Percentiles rank a stretch among this genome's conserved stretches.
These are phyloP conservation scores for Ondatra zibethicus DNA, from an alignment of 2,113 vertebrate genomes.

Conservation along the genomic window DNA sequence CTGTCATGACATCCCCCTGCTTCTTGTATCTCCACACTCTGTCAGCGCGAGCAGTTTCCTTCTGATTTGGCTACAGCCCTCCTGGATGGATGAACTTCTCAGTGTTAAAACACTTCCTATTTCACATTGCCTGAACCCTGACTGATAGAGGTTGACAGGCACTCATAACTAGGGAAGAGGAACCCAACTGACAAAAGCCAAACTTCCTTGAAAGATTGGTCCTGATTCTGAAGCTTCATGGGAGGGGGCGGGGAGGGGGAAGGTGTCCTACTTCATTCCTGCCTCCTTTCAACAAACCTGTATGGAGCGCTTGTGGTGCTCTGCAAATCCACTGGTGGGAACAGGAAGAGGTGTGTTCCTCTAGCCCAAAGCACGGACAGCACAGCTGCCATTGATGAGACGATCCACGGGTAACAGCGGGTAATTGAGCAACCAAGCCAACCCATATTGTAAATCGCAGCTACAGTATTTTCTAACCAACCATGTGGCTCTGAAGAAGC, in stretches of 20 bases:
- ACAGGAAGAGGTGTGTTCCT: background rate
- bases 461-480: background rate
- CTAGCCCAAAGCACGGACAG: background rate
- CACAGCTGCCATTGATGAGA: background rate
- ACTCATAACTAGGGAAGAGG: background rate
- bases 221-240: background rate
- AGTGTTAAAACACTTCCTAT: conserved; percentile 1
- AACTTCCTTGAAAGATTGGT: background rate
- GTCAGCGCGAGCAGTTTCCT: background rate
- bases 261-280: background rate
- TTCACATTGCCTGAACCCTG: background rate
- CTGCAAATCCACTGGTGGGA: background rate
- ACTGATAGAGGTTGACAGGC: background rate
- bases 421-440: background rate
- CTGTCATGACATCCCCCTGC: background rate
- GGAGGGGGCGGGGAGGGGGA: rapidly evolving
- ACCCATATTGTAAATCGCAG: background rate
- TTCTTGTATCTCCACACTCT: background rate
- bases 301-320: background rate
- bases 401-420: background rate
- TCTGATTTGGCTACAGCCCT: background rate
- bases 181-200: background rate
- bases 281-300: conserved; percentile 16
- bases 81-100: background rate
- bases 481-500: background rate